These are phyloP conservation scores for Albula glossodonta DNA, from an alignment of 2,113 vertebrate species.

Conservation along the genomic window DNA sequence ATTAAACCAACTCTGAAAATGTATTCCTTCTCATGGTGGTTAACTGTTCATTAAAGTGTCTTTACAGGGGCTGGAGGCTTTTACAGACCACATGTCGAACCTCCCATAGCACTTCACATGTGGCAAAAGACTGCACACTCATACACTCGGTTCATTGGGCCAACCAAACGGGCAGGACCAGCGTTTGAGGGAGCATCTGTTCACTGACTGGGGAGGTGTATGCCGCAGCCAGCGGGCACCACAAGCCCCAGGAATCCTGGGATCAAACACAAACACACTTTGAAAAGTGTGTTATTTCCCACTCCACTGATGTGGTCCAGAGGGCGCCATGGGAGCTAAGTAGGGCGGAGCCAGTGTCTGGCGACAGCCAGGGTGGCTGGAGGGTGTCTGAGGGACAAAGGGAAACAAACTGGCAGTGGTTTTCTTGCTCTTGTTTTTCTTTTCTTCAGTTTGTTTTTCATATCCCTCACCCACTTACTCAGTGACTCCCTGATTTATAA, in stretches of 20 bases:
- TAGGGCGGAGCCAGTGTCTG: conserved; percentile 12
- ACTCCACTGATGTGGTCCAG: conserved; percentile 46
- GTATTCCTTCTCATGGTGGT: not conserved
- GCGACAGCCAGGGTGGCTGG: conserved; percentile 10
- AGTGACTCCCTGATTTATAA: too few relatives aligned
- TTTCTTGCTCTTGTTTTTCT: too few relatives aligned
- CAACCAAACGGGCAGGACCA: not conserved
- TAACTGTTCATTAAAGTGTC: not conserved
- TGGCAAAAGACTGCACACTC: not conserved
- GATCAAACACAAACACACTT: conserved; percentile 49
- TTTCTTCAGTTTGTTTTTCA: too few relatives aligned
- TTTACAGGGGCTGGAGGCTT: not conserved
- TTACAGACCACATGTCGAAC: not conserved
- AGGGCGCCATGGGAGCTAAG: conserved; percentile 15
- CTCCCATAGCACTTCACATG: not conserved
- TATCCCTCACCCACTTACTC: too few relatives aligned
- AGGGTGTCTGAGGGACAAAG: not conserved
- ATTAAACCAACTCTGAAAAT: too few relatives aligned
- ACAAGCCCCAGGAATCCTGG: conserved; percentile 36
- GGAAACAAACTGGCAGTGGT: not conserved
- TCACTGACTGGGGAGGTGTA: conserved; percentile 47
- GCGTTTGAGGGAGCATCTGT: conserved; percentile 49
- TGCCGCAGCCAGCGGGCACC: conserved; percentile 8
- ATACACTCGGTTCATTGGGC: not conserved
- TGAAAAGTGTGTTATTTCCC: conserved; percentile 38